Evolutionary conservation across 2,888 invertebrate genomes (phyloP), one percentile per base, ranked within the genome.

Genomic region (Epinotia bilunana): DNA sequence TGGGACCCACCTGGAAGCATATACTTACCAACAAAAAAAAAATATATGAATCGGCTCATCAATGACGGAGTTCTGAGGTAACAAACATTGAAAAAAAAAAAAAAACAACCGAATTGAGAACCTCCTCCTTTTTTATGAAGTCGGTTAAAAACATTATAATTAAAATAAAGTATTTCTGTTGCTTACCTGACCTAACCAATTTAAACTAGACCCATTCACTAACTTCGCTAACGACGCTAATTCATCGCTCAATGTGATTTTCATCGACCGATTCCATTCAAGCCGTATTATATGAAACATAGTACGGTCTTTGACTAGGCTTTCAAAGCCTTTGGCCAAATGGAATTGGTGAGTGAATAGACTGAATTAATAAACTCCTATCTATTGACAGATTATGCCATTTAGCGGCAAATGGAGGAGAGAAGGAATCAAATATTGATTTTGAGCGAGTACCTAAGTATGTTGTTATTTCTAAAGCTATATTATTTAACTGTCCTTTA

Each of bases 201-300:
- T 28, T 7, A 12, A 62, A 18, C 11, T 62, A 63, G 11, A 4
- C 18, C 20, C 12, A 70, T 58, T 49, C 58, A 57, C 13, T 64
- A 20, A n/a, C 7, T 57, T 63, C 55, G 57, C 49, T 58, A 70
- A 58, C 12, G 28, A 64, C 60, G 58, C 60, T 68, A 73, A 73
- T 55, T 64, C 53, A 64, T 70, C 58, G 64, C 43, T 43, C 20
- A 70, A 46, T 62, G 43, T 2, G 43, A 5, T n/a, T 13, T 43
- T 39, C 39, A 18, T 68, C 43, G 53, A 53, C 20, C 57, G 4
- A 12, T 58, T 60, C 43, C 58, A 57, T 64, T 68, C 20, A 63
- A 33, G n/a, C 64, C 55, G 49, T 68, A 83, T 84, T 78, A 78
- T 78, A 79, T 81, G 75, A 72, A 68, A 62, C 64, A 61, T 72